phyloP scores from a whole-genome alignment of 2,113 vertebrate species.

The Pleuronectes platessa region DNA sequence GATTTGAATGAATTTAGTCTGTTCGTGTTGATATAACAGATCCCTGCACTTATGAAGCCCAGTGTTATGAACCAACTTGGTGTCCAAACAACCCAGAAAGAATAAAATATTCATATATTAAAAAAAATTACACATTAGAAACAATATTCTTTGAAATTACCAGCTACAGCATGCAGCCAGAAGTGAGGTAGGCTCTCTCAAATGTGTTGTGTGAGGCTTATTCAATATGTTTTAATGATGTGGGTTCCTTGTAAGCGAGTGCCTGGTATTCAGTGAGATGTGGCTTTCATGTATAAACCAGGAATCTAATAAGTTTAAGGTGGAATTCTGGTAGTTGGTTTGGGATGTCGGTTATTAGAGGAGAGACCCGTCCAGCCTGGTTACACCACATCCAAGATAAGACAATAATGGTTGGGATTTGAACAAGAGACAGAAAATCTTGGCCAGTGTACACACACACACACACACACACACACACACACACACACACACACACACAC shows the following conservation, averaged over 20 bases:
- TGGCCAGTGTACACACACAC: constrained; percentile 39
- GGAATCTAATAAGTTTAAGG: constrained; percentile 51
- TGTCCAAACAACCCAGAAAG: constrained; percentile 14
- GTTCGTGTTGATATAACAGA: background rate
- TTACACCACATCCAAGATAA: constrained; percentile 40
- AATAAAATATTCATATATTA: constrained; percentile 24
- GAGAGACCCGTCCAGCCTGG: constrained; percentile 1
- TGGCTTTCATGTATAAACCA: constrained; percentile 19
- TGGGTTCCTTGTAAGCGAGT: background rate
- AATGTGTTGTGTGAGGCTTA: background rate
- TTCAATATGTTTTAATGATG: constrained; percentile 22
- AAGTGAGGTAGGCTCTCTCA: constrained; percentile 7
- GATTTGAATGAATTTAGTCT: constrained; percentile 16
- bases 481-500: constrained; percentile 60
- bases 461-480: constrained; percentile 56
- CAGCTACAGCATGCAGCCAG: background rate
- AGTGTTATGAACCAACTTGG: constrained; percentile 12
- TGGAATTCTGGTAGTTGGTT: constrained; percentile 32
- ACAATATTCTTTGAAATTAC: background rate
- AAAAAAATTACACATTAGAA: background rate
- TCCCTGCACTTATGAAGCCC: constrained; percentile 8
- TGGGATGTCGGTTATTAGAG: constrained; percentile 24
- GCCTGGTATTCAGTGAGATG: background rate
- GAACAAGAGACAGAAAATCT: constrained; percentile 47
- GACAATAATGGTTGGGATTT: constrained; percentile 56